Percentiles rank a stretch among this genome's conserved stretches.
Conservation (phyloP, 2,888 invertebrate genomes). For the Temnothorax ravouxi region DNA sequence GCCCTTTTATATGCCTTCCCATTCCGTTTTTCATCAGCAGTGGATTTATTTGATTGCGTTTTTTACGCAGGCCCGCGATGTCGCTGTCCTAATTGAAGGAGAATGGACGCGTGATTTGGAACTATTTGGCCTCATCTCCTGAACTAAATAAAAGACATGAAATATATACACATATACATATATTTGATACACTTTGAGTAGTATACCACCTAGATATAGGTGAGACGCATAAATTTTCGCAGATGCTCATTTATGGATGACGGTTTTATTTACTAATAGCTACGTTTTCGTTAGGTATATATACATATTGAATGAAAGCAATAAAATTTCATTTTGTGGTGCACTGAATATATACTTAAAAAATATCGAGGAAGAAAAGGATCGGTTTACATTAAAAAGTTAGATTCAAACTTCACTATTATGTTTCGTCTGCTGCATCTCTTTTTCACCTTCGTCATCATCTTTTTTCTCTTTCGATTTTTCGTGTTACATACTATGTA, state of each 20-base stretch:
- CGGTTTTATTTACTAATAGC: too few relatives aligned
- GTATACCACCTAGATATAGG: too few relatives aligned
- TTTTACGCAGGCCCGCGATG: conserved; percentile 88
- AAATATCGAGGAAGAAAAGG: neutral
- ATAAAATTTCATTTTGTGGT: too few relatives aligned
- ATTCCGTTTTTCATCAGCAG: conserved; percentile 88
- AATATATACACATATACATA: neutral
- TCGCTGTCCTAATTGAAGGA: conserved; percentile 86
- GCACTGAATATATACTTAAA: neutral
- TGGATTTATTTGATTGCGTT: conserved; percentile 84
- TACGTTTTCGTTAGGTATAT: too few relatives aligned
- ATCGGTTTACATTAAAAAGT: too few relatives aligned
- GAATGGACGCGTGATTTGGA: conserved; percentile 75
- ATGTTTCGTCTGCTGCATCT: conserved; percentile 58
- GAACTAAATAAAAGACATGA: conserved; percentile 78
- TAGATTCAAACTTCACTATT: conserved; percentile 72
- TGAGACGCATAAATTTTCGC: neutral
- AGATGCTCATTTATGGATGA: too few relatives aligned
- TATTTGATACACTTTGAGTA: too few relatives aligned
- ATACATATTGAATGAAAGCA: too few relatives aligned
- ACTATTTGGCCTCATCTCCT: conserved; percentile 85
- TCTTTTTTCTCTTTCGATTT: conserved; percentile 89
- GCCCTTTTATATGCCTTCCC: conserved; percentile 96
- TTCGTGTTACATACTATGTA: conserved; percentile 92
- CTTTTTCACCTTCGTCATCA: conserved; percentile 84